These are phyloP conservation scores for Theodoxus fluviatilis DNA, from an alignment of 2,888 invertebrate species.

Conservation along the genomic window DNA sequence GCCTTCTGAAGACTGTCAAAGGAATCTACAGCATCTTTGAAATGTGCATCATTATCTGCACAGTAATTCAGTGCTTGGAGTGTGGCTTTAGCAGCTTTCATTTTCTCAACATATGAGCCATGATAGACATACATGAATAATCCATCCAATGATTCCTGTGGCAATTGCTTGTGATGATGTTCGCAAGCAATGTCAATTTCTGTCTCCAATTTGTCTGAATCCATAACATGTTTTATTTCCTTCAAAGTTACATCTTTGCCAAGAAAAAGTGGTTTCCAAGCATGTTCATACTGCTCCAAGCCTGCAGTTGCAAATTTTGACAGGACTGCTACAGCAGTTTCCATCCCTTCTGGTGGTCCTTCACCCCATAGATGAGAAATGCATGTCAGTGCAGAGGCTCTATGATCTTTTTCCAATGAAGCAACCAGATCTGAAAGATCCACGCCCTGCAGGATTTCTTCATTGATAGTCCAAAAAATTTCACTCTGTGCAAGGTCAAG, in stretches of 20 bases:
- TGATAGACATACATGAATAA: not conserved
- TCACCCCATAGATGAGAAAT: no score
- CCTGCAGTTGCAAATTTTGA: no score
- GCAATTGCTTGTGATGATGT: not conserved
- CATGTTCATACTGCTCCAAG: conserved; percentile 23
- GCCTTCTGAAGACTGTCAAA: conserved; percentile 29
- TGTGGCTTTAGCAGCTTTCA: conserved; percentile 18
- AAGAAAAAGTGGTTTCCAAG: conserved; percentile 28
- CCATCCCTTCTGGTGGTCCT: no score
- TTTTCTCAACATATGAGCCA: conserved; percentile 19
- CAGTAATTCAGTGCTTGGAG: conserved; percentile 20
- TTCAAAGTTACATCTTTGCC: conserved; percentile 22
- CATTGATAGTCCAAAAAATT: no score
- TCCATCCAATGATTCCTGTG: conserved; percentile 11
- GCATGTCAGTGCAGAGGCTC: no score
- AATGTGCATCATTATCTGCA: conserved; percentile 16
- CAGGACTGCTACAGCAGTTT: no score
- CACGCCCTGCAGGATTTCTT: no score
- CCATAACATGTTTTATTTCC: conserved; percentile 22
- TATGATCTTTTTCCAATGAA: no score
- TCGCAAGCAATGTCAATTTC: conserved; percentile 29
- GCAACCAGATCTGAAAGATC: no score
- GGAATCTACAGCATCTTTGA: conserved; percentile 29
- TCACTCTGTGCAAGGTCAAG: no score
- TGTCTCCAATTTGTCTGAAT: conserved; percentile 9